Evolutionary conservation across 2,113 vertebrate genomes (phyloP), one percentile per base, ranked within the genome.

Genomic region (Eretmochelys imbricata): DNA sequence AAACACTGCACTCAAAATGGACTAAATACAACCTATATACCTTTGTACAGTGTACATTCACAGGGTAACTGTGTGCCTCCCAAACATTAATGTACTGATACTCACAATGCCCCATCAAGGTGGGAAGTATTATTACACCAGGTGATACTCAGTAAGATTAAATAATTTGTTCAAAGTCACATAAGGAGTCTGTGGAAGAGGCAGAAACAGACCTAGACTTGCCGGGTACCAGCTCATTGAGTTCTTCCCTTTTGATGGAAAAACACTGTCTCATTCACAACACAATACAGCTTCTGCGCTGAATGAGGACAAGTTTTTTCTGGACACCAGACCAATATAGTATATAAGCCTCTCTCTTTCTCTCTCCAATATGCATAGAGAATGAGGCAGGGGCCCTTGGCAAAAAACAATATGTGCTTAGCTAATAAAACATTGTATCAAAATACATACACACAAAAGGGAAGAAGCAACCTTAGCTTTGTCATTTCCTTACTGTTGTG

Each of bases 41-140:
- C 17, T 11, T 80, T 46, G 12, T 1, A 4, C 42, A 82, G 16
- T 0, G 0, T 8, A n/a, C 35, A n/a, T 69, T 69, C 62, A 69
- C 85, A 12, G 57, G 49, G 8, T 55, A 87, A 90, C 69, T 8
- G 7, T 10, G 59, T 72, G 10, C 27, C 16, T 76, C 38, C 42
- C 22, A 76, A 20, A 42, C 10, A 76, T 25, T 6, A 27, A 42
- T 13, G 10, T 46, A 24, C 25, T 88, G 75, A 89, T 59, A 27
- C 51, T 51, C 11, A 13, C 79, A 31, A 14, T 57, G 10, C 4
- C 90, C 54, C n/a, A 69, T 80, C 1, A 38, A 17, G 29, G 59
- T 4, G 35, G 82, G 20, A 72, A 80, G 10, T 65, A 78, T 4
- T 11, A 94, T 31, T 0, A 87, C 24, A 42, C 79, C 24, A 80